Conservation (phyloP, 2,797 vertebrate genomes). For the Phoxinus dragarum region DNA sequence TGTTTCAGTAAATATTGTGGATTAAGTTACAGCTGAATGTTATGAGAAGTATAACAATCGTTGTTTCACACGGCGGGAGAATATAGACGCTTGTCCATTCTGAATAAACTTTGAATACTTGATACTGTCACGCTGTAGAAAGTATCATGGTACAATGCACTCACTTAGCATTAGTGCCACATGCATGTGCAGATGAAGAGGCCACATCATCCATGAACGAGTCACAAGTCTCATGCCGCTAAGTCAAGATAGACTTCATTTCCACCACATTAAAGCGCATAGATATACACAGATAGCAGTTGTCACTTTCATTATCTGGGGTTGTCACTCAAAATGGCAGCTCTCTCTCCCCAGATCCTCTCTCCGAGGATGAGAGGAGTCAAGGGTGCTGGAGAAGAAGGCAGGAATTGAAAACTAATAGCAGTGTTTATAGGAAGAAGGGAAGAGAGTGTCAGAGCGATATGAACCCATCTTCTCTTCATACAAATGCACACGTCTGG, state of each 20-base stretch:
- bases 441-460: conserved; percentile 38
- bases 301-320: conserved; percentile 57
- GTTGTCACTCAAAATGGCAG: conserved; percentile 48
- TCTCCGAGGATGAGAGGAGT: conserved; percentile 22
- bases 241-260: conserved; percentile 35
- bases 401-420: conserved; percentile 51
- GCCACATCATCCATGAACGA: conserved; percentile 1
- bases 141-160: neutral
- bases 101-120: neutral
- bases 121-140: neutral
- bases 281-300: conserved; percentile 54
- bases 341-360: conserved; percentile 31
- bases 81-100: neutral
- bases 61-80: neutral
- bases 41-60: neutral
- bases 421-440: conserved; percentile 36
- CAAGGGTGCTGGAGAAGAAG: conserved; percentile 34
- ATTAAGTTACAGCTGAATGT: neutral
- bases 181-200: conserved; percentile 32
- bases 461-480: conserved; percentile 31
- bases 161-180: conserved; percentile 9
- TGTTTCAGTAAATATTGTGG: neutral
- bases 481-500: conserved; percentile 15
- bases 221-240: conserved; percentile 8
- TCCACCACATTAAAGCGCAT: conserved; percentile 44